Evolutionary conservation across 2,113 vertebrate genomes (phyloP).

Genomic region (Syrrhaptes paradoxus): DNA sequence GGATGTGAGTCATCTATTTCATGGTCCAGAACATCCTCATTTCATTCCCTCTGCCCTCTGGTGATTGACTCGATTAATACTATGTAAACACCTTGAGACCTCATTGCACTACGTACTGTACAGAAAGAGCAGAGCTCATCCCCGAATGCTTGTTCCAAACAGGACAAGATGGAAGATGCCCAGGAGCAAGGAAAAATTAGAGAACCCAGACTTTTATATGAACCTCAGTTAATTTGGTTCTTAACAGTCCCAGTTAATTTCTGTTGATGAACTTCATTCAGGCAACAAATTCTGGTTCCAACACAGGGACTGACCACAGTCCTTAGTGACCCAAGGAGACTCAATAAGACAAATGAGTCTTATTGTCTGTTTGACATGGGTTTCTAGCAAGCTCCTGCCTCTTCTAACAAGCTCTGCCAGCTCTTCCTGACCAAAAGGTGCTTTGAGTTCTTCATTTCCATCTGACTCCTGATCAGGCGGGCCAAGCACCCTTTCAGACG

Average conservation of each 20-base stretch:
- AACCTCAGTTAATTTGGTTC: background rate
- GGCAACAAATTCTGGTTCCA: background rate
- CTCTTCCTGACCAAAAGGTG: background rate
- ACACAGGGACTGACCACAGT: background rate
- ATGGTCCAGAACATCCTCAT: conserved; percentile 41
- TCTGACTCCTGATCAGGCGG: background rate
- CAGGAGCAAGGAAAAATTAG: background rate
- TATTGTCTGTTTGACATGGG: background rate
- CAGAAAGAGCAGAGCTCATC: background rate
- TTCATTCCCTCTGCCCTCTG: conserved; percentile 45
- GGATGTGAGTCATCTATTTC: conserved; percentile 26
- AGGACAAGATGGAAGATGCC: background rate
- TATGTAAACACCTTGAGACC: conserved; percentile 5
- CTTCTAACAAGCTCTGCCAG: background rate
- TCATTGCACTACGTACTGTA: background rate
- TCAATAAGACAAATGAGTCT: background rate
- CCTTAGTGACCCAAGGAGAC: background rate
- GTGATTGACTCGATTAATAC: conserved; percentile 55
- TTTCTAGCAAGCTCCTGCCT: background rate
- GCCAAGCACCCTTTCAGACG: background rate
- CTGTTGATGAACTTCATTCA: background rate
- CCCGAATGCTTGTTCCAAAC: background rate
- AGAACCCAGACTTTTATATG: background rate
- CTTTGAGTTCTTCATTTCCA: background rate
- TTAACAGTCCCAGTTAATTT: background rate